Base-by-base conservation (phyloP, 2,888 invertebrate genomes). In the Cynaeus angustus region DNA sequence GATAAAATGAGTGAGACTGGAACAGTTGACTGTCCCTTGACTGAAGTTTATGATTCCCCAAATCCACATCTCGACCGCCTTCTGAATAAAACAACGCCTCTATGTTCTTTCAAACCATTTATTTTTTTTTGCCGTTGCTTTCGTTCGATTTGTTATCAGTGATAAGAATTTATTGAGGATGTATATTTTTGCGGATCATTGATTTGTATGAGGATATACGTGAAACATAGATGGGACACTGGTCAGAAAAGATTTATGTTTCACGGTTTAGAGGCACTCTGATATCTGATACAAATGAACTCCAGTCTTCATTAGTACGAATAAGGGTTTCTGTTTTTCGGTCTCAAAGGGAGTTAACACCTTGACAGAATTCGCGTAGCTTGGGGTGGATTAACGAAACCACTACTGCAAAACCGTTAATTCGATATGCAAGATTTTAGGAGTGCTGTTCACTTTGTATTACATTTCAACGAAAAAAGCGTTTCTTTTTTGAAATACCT, bases 21-120 rank as follows among this genome's bases (percentile, higher is more conserved):
- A 73, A 64, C 73, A 75, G 72, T 73, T 71, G 70, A 66, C 72
- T 74, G 75, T 78, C 78, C 79, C 77, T 59, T 46, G 78, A 75
- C 75, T 76, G 74, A 70, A 76, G 75, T 80, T 79, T 79, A 79
- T 77, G 77, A 78, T 78, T 77, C 79, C 77, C 77, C 75, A 79
- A 79, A 79, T 79, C 78, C 79, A 77, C 79, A 79, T 77, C 75
- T 66, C 73, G 74, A 74, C 77, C 76, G 74, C 75, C 78, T 77
- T 72, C 72, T 79, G 79, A 79, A 79, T 79, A 78, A 79, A 79
- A 79, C 77, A 78, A 74, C 74, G 71, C 73, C 73, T 70, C 64
- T 50, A 70, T 75, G 71, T 74, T 74, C 70, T 71, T 69, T 74
- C 76, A 50, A 74, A 67, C 75, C 74, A 76, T 78, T 78, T 76